These are phyloP conservation scores for Ormyrus rosae DNA, from an alignment of 2,888 invertebrate species.

Conservation along the genomic window DNA sequence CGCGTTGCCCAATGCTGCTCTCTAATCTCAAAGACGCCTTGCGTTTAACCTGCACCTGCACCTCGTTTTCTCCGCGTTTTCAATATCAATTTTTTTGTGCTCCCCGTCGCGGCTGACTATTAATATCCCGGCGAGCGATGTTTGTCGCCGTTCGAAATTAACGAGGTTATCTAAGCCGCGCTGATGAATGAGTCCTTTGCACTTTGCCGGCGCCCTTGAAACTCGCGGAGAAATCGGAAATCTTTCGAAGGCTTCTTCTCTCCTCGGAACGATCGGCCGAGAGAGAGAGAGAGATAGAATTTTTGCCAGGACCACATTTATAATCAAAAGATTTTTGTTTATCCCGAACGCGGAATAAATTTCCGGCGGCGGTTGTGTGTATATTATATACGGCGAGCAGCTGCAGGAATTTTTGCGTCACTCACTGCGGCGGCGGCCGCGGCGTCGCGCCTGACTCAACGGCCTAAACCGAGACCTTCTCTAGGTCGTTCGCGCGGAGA, in stretches of 20 bases:
- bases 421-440: not conserved
- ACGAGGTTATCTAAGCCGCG: not conserved
- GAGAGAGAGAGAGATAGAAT: no score
- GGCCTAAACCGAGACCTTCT: conserved; percentile 49
- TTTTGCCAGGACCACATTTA: not conserved
- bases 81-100: no score
- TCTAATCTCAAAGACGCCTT: no score
- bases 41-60: no score
- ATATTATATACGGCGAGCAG: not conserved
- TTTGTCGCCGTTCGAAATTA: not conserved
- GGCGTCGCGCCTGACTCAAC: conserved; percentile 2
- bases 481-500: conserved; percentile 49
- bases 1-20: no score
- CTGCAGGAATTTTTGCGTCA: conserved; percentile 37
- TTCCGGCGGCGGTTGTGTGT: not conserved
- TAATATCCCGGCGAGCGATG: no score
- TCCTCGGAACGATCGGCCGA: no score
- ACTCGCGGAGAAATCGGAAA: no score
- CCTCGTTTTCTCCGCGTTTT: no score
- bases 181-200: not conserved
- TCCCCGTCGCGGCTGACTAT: no score
- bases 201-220: not conserved
- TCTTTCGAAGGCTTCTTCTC: no score
- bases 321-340: conserved; percentile 41
- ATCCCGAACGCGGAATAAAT: conserved; percentile 23